Conservation (phyloP, 2,888 invertebrate species). For the Rutpela maculata region DNA sequence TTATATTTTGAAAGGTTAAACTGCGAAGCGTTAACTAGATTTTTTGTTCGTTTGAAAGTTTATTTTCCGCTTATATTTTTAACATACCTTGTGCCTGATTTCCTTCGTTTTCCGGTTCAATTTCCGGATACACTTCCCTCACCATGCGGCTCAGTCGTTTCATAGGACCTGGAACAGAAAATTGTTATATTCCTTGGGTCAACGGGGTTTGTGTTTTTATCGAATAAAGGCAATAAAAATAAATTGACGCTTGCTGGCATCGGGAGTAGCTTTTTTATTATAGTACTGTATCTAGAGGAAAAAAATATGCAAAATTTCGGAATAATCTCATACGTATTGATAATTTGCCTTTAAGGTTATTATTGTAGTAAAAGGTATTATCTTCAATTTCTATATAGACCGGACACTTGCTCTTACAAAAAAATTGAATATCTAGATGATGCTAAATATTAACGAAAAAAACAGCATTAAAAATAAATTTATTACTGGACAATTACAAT, state of each 20-base stretch:
- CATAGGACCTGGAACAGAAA: constrained; percentile 65
- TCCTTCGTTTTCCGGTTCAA: constrained; percentile 69
- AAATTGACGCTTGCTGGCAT: constrained; percentile 22
- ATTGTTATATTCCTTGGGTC: constrained; percentile 14
- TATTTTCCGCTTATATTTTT: constrained; percentile 30
- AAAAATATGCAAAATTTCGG: too few relatives aligned
- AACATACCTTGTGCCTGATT: constrained; percentile 69
- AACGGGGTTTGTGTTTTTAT: constrained; percentile 14
- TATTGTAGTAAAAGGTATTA: too few relatives aligned
- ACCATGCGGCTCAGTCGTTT: constrained; percentile 66
- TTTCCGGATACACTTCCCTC: constrained; percentile 72
- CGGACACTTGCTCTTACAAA: too few relatives aligned
- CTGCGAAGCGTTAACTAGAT: background rate
- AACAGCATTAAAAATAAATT: too few relatives aligned
- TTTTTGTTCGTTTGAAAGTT: background rate
- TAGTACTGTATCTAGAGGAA: background rate
- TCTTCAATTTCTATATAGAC: too few relatives aligned
- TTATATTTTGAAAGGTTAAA: background rate
- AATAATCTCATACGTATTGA: too few relatives aligned
- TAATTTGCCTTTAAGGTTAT: too few relatives aligned
- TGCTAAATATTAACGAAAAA: too few relatives aligned
- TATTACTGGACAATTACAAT: too few relatives aligned
- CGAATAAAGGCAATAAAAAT: constrained; percentile 36
- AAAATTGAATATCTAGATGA: too few relatives aligned
- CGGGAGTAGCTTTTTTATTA: constrained; percentile 18